These are phyloP conservation scores for Calonectris borealis DNA, from an alignment of 2,113 vertebrate species.

Conservation along the genomic window DNA sequence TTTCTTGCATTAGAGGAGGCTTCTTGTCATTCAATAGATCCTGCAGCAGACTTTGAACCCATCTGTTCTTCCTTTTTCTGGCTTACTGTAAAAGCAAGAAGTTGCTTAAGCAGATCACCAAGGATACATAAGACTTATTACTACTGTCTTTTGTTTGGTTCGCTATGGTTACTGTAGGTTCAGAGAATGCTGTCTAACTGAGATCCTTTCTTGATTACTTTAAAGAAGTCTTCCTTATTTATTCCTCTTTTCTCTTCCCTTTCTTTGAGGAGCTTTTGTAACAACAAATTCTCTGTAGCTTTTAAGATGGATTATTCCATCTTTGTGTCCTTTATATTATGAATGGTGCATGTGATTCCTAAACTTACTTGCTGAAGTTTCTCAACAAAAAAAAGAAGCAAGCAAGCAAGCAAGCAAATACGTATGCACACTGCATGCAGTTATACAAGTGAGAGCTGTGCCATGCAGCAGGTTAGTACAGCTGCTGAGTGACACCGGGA, in stretches of 20 bases:
- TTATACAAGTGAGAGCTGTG: background rate
- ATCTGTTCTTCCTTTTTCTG: slow-evolving; percentile 15
- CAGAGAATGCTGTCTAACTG: slow-evolving; percentile 12
- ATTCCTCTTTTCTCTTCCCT: background rate
- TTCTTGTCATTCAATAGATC: slow-evolving; percentile 25
- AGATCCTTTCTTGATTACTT: slow-evolving; percentile 35
- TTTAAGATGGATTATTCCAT: slow-evolving; percentile 21
- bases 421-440: background rate
- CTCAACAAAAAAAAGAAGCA: background rate
- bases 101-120: slow-evolving; percentile 60
- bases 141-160: slow-evolving; percentile 48
- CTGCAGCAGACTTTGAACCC: slow-evolving; percentile 21
- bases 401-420: background rate
- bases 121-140: slow-evolving; percentile 58
- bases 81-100: slow-evolving; percentile 61
- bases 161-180: slow-evolving; percentile 60
- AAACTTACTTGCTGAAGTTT: background rate
- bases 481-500: background rate
- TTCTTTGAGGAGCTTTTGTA: slow-evolving; percentile 23
- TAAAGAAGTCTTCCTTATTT: slow-evolving; percentile 43
- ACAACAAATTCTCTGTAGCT: slow-evolving; percentile 32
- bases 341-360: background rate
- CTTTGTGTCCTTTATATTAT: background rate
- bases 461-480: background rate
- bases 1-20: background rate